phyloP scores from a whole-genome alignment of 2,797 vertebrate species.

The Tolypeutes matacus region DNA sequence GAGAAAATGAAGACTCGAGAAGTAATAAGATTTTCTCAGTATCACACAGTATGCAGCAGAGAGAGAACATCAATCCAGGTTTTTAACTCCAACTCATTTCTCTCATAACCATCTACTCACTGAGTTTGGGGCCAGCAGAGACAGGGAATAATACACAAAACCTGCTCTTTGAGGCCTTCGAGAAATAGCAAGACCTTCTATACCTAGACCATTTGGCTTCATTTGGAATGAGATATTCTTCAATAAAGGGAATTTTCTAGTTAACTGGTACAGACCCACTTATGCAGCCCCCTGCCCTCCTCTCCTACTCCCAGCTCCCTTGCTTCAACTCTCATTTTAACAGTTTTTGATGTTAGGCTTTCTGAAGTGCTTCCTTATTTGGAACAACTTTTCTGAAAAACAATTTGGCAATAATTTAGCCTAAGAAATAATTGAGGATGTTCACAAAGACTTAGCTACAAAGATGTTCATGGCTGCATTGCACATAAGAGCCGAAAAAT shows the following conservation, averaged over 20 bases:
- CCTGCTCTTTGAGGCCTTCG: not conserved
- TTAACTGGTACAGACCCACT: not conserved
- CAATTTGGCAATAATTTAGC: conserved; percentile 53
- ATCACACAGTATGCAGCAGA: not conserved
- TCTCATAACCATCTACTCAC: not conserved
- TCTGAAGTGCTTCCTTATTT: conserved; percentile 20
- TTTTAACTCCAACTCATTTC: not conserved
- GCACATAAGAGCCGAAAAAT: not conserved
- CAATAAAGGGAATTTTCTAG: not conserved
- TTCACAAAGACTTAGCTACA: conserved; percentile 40
- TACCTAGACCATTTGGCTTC: not conserved
- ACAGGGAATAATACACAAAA: not conserved
- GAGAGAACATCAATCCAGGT: not conserved
- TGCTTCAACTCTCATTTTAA: not conserved
- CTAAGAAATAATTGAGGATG: conserved; percentile 58
- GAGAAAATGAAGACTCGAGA: conserved; percentile 34
- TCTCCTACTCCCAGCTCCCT: no score
- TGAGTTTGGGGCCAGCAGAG: not conserved
- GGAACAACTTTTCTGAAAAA: conserved; percentile 68
- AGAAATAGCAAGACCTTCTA: not conserved
- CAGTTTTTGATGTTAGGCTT: not conserved
- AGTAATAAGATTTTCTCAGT: not conserved
- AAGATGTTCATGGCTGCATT: conserved; percentile 59
- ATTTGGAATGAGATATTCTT: not conserved
- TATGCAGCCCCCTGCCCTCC: fast-evolving